Evolutionary conservation across 2,113 vertebrate genomes (phyloP), one percentile per base, ranked within the genome.

Genomic region (Malurus melanocephalus): DNA sequence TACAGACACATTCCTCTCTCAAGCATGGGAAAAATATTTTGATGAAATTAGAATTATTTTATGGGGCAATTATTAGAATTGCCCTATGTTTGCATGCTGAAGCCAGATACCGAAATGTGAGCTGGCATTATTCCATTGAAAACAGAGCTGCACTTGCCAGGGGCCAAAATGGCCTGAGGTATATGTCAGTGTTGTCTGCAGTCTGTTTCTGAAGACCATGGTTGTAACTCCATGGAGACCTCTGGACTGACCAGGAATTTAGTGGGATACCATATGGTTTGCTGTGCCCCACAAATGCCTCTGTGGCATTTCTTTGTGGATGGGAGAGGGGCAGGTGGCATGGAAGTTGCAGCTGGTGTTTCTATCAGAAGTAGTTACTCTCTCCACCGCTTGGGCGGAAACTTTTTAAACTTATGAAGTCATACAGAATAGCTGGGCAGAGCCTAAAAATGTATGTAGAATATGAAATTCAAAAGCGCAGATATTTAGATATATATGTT

Each of bases 291-390:
- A 57, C 26, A 5, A 92, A 87, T 92, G 71, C 74, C 35, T 93
- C 88, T 55, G 73, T 0, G 8, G 69, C 69, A 16, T 65, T 92
- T 52, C 85, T 93, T 85, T 92, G 73, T 91, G 61, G 49, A 86
- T 74, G 53, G 42, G 68, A 71, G 72, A 67, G 42, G 59, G 77
- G 85, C 91, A 93, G 91, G 88, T 93, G 93, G 61, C 53, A 22
- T 88, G 46, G 73, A 68, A 74, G 79, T 56, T 84, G 88, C 94
- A 92, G 77, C 82, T 94, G 94, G 82, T 80, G 68, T 83, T 92
- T 74, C 88, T 76, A 48, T 90, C 83, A 91, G 61, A 89, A 89
- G 85, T 73, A 88, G 84, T 93, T 88, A 80, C 33, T 87, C 74
- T 78, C 55, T 86, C 49, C 77, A 40, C 38, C 2, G 11, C 51